Percentiles rank a stretch among this genome's conserved stretches.
Evolutionary conservation across 2,888 invertebrate species (phyloP).

Genomic region (Rhaphigaster nebulosa): DNA sequence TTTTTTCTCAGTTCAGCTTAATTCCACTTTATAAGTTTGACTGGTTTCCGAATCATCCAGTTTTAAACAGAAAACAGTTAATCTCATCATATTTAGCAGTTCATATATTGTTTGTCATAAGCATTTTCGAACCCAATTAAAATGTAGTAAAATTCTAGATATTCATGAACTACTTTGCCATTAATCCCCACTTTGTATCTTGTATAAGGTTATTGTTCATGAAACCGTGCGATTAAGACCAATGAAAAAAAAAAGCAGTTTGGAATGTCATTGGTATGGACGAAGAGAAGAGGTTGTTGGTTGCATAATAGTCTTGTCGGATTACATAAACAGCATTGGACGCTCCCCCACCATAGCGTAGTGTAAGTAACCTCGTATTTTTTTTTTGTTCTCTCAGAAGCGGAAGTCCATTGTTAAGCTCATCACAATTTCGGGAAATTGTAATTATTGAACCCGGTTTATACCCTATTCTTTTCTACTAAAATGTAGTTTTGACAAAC

Average conservation of each 20-base stretch:
- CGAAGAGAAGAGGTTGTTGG: background rate
- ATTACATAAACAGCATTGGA: background rate
- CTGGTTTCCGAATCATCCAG: no score
- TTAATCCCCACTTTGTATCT: background rate
- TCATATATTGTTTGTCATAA: no score
- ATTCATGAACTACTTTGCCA: background rate
- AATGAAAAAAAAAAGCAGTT: background rate
- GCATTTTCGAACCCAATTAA: no score
- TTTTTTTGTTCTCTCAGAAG: background rate
- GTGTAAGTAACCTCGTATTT: background rate
- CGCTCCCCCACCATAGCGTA: background rate
- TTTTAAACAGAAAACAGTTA: no score
- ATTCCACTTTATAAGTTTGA: no score
- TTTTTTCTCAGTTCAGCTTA: no score
- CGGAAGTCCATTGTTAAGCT: constrained; percentile 29
- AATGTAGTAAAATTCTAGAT: background rate
- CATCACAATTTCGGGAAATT: constrained; percentile 22
- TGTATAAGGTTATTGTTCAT: background rate
- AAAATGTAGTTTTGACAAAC: background rate
- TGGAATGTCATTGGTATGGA: background rate
- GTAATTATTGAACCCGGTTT: background rate
- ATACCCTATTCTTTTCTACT: background rate
- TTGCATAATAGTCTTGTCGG: background rate
- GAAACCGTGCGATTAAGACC: background rate
- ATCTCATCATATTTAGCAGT: no score